Evolutionary conservation across 2,113 vertebrate genomes (phyloP).

Genomic region (Nothocercus nigrocapillus): DNA sequence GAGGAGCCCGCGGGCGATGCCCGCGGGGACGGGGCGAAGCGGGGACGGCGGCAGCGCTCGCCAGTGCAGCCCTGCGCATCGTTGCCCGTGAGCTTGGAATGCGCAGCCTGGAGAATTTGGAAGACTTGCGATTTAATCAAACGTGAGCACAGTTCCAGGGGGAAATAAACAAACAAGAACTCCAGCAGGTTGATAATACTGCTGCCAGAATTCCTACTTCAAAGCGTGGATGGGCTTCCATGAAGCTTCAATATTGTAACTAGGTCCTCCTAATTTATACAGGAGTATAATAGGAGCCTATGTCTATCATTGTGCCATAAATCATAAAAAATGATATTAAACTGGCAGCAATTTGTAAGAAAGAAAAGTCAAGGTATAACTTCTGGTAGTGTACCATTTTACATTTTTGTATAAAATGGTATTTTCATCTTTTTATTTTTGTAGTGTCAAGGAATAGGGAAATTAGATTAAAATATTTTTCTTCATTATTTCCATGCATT

Average conservation of each 20-base stretch:
- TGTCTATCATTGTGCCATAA: not conserved
- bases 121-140: not conserved
- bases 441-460: not conserved
- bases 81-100: not conserved
- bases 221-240: not conserved
- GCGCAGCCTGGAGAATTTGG: not conserved
- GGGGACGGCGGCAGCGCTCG: too few species aligned
- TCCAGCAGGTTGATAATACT: not conserved
- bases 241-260: not conserved
- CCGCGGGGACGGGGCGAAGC: too few species aligned
- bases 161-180: too few species aligned
- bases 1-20: too few species aligned
- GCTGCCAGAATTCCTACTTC: not conserved
- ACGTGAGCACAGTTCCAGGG: not conserved
- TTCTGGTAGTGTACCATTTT: not conserved
- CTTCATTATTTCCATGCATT: not conserved
- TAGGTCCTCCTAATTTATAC: not conserved
- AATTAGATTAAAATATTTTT: not conserved
- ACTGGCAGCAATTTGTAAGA: not conserved
- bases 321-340: not conserved
- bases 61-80: too few species aligned
- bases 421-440: not conserved
- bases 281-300: not conserved
- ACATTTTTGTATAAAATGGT: not conserved
- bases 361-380: not conserved